Percentiles rank a stretch among this genome's conserved stretches.
Evolutionary conservation across 2,113 vertebrate species (phyloP).

Genomic region (Bos javanicus): DNA sequence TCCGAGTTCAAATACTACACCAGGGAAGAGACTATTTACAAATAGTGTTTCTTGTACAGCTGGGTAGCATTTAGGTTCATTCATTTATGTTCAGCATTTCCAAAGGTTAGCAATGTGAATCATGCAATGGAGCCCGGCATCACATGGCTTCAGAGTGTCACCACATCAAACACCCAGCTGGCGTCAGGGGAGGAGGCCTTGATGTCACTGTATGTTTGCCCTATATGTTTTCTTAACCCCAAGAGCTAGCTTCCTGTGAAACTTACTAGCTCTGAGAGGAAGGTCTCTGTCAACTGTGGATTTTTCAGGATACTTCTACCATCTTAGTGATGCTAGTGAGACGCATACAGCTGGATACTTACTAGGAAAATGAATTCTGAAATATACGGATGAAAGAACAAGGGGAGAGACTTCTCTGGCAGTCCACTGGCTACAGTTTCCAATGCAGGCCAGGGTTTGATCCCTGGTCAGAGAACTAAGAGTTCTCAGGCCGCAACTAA

Average conservation of each 20-base stretch:
- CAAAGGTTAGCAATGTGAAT: slow-evolving; percentile 61
- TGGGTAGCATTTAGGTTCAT: slow-evolving; percentile 39
- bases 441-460: neutral
- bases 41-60: slow-evolving; percentile 33
- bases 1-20: slow-evolving; percentile 11
- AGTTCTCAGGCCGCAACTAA: neutral
- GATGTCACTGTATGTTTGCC: slow-evolving; percentile 62
- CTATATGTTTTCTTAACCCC: slow-evolving; percentile 60
- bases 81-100: slow-evolving; percentile 47
- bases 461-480: neutral
- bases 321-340: neutral
- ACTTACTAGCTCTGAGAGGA: neutral
- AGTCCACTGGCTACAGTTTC: neutral
- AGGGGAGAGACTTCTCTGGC: neutral
- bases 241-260: slow-evolving; percentile 42
- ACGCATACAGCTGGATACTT: neutral
- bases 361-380: neutral
- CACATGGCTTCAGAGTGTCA: slow-evolving; percentile 51
- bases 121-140: neutral
- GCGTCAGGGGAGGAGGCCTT: slow-evolving; percentile 48
- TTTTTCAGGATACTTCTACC: slow-evolving; percentile 3
- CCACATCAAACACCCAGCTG: slow-evolving; percentile 63
- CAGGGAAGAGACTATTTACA: slow-evolving; percentile 28
- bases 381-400: neutral
- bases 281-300: neutral